A percentile compares a stretch with the other conserved stretches of the same genome.
Conservation (phyloP, 2,888 invertebrate species). For the Andrena chrysosceles region DNA sequence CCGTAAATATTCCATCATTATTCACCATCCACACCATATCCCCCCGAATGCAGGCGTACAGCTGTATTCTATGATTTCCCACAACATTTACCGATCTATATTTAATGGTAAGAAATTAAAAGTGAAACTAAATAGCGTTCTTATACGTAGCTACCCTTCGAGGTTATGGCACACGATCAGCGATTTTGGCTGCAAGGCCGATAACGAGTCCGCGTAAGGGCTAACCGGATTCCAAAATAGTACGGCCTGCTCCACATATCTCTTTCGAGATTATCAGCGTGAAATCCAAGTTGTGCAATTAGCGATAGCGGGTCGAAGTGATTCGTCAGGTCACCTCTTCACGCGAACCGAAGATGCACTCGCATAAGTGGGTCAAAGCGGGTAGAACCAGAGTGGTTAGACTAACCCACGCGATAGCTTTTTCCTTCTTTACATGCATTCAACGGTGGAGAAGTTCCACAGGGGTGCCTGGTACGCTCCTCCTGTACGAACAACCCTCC, state of each 20-base stretch:
- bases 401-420: conserved; percentile 72
- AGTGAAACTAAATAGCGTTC: conserved; percentile 1
- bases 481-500: conserved; percentile 60
- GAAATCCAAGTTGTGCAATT: conserved; percentile 62
- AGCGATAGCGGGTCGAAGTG: conserved; percentile 59
- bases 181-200: neutral
- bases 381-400: conserved; percentile 67
- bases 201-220: conserved; percentile 34
- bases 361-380: conserved; percentile 77
- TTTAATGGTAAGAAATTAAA: conserved; percentile 61
- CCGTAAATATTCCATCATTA: neutral
- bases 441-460: conserved; percentile 54
- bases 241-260: neutral
- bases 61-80: conserved; percentile 39
- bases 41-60: conserved; percentile 35
- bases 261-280: conserved; percentile 57
- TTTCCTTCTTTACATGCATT: conserved; percentile 74
- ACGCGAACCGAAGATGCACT: conserved; percentile 55
- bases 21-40: neutral
- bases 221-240: conserved; percentile 54
- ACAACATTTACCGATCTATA: conserved; percentile 30
- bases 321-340: conserved; percentile 59
- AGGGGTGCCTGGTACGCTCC: conserved; percentile 82
- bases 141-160: conserved; percentile 2
- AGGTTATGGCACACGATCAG: conserved; percentile 32